phyloP scores from a whole-genome alignment of 2,113 vertebrate genomes.

The Vulpes ferrilata region DNA sequence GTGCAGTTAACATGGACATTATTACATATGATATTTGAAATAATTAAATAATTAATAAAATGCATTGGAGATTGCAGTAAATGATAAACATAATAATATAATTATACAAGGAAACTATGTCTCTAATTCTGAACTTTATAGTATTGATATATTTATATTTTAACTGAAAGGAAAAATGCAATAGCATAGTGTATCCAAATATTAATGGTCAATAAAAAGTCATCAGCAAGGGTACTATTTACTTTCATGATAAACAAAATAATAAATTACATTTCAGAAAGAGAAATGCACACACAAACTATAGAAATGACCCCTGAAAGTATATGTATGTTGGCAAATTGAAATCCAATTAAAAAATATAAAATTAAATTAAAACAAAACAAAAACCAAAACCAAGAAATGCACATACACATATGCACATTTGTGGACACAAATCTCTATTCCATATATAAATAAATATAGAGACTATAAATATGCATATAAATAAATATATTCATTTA shows the following conservation, averaged over 20 bases:
- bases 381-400: too few species aligned
- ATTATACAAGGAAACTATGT: not conserved
- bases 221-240: not conserved
- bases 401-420: not conserved
- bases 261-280: not conserved
- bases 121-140: not conserved
- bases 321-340: too few species aligned
- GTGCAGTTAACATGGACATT: conserved; percentile 50
- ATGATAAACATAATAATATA: conserved; percentile 35
- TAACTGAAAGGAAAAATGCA: not conserved
- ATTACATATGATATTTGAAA: conserved; percentile 22
- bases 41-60: conserved; percentile 45
- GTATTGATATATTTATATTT: not conserved
- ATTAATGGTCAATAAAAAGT: not conserved
- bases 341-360: too few species aligned
- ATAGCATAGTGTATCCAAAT: not conserved
- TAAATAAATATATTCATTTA: not conserved
- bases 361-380: too few species aligned
- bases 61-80: conserved; percentile 42
- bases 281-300: not conserved
- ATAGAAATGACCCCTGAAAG: too few species aligned
- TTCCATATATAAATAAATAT: not conserved
- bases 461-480: not conserved
- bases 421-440: not conserved
- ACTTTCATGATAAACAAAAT: not conserved